Conservation (phyloP, 1,140 invertebrate genomes). For the Philopotamus ludificatus region DNA sequence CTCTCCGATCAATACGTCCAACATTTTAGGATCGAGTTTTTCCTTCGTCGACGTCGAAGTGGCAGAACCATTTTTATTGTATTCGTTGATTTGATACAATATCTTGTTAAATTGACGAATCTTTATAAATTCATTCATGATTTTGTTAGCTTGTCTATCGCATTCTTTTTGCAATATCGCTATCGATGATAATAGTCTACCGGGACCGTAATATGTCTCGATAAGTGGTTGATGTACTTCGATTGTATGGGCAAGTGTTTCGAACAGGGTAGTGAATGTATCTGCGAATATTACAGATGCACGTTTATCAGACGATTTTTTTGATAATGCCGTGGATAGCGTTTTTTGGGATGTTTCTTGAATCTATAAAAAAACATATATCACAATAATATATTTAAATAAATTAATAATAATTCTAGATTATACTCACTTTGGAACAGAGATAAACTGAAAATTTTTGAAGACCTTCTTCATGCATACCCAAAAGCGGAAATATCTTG, state of each 20-base stretch:
- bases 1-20: constrained; percentile 88
- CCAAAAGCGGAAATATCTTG: constrained; percentile 95
- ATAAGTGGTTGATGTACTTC: constrained; percentile 92
- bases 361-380: constrained; percentile 51
- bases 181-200: constrained; percentile 70
- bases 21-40: constrained; percentile 76
- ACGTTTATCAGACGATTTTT: constrained; percentile 68
- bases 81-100: constrained; percentile 64
- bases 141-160: constrained; percentile 69
- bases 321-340: constrained; percentile 62
- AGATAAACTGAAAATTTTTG: constrained; percentile 91
- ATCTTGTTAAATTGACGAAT: constrained; percentile 69
- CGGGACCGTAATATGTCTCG: constrained; percentile 91
- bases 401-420: too few species aligned
- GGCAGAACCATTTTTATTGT: constrained; percentile 49
- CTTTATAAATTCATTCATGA: constrained; percentile 77
- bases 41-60: constrained; percentile 52
- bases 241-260: constrained; percentile 83
- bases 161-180: constrained; percentile 83
- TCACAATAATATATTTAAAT: constrained; percentile 20
- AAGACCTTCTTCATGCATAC: constrained; percentile 88
- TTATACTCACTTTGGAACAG: constrained; percentile 67
- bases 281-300: constrained; percentile 79
- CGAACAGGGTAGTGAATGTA: constrained; percentile 80
- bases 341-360: constrained; percentile 74